These are phyloP conservation scores for Danaus plexippus DNA, from an alignment of 1,140 invertebrate genomes.

Conservation along the genomic window DNA sequence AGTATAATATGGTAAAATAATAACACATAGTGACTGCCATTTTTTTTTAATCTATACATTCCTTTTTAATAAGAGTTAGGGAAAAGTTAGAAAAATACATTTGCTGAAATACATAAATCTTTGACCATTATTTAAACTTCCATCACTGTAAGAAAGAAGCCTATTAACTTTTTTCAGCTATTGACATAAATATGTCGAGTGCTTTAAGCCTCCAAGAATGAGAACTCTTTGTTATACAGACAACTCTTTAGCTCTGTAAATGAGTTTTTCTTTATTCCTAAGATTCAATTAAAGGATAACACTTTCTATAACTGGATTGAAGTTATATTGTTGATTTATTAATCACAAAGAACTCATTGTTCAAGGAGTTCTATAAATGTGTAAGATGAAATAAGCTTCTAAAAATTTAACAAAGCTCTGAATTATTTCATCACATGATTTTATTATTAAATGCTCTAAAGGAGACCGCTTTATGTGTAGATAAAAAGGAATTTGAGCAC, in stretches of 20 bases:
- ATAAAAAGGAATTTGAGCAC: constrained; percentile 42
- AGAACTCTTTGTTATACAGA: not conserved
- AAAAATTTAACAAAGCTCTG: constrained; percentile 6
- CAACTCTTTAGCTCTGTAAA: constrained; percentile 1
- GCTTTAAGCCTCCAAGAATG: constrained; percentile 1
- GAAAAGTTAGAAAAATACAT: no score
- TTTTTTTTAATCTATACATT: no score
- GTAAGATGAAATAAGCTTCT: not conserved
- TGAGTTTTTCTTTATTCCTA: constrained; percentile 20
- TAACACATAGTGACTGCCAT: no score
- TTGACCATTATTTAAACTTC: no score
- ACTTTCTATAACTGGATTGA: constrained; percentile 5
- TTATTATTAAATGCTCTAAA: constrained; percentile 28
- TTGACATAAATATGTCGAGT: constrained; percentile 1
- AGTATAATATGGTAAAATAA: no score
- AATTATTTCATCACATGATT: constrained; percentile 20
- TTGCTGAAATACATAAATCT: no score
- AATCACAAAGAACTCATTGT: no score
- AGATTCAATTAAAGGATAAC: constrained; percentile 28
- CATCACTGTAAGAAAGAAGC: constrained; percentile 1
- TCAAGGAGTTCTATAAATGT: no score
- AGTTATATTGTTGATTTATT: no score
- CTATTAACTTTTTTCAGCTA: no score
- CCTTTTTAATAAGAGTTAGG: no score
- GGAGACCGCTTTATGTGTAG: constrained; percentile 28